Conservation (phyloP, 1,140 invertebrate species). For the Drosophila busckii region DNA sequence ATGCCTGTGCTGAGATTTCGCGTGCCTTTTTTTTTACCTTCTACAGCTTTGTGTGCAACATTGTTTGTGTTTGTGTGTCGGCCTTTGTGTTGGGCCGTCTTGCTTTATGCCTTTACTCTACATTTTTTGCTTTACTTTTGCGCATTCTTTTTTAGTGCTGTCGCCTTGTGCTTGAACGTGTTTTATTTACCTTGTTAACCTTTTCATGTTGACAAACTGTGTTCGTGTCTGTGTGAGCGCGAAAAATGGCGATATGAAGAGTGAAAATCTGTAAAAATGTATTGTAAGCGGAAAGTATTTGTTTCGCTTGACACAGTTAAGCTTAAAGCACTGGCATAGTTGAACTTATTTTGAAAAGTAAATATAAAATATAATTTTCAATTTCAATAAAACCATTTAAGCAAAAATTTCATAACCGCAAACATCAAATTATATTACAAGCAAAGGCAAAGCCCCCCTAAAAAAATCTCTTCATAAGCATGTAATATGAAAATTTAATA, state of each 20-base stretch:
- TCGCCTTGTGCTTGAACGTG: conserved; percentile 41
- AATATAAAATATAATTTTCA: too few relatives aligned
- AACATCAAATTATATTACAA: conserved; percentile 12
- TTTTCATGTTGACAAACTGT: conserved; percentile 67
- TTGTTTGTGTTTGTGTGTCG: conserved; percentile 33
- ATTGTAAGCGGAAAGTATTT: conserved; percentile 36
- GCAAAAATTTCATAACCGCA: too few relatives aligned
- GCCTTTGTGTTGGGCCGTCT: conserved; percentile 1
- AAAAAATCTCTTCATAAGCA: conserved; percentile 12
- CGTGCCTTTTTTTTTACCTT: conserved; percentile 5
- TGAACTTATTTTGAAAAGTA: neutral
- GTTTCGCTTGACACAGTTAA: conserved; percentile 21
- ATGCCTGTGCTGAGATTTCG: conserved; percentile 16
- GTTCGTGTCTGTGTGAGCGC: conserved; percentile 7
- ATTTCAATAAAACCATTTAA: too few relatives aligned
- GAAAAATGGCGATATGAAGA: conserved; percentile 38
- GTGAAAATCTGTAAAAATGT: conserved; percentile 65
- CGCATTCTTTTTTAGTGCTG: conserved; percentile 31
- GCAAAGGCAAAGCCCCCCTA: neutral
- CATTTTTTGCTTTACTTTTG: conserved; percentile 23
- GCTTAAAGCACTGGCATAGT: neutral
- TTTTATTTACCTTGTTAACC: conserved; percentile 73
- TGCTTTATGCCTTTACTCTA: too few relatives aligned
- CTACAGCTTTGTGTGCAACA: conserved; percentile 39
- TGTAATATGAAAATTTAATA: conserved; percentile 44